Base-by-base conservation (phyloP, 2,797 vertebrate genomes). In the Mormyrus hasselquistii region DNA sequence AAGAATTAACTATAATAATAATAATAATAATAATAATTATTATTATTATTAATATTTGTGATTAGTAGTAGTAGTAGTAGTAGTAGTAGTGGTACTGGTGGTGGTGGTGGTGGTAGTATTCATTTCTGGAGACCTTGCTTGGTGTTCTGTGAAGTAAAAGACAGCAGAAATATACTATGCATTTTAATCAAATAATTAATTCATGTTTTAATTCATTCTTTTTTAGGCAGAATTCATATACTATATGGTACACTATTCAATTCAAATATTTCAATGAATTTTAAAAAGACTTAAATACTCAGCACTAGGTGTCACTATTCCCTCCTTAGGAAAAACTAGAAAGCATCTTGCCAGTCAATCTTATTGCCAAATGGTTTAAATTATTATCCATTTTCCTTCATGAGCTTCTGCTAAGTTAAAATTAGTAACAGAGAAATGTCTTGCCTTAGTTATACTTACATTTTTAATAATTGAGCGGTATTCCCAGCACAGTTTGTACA, bases 261-360 rank as follows among this genome's bases (percentile, higher is more conserved):
- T 41, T 73, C 22, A 73, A 73, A 73, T 73, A 73, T 73, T 73
- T 34, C 12, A 14, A 73, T 73, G 1, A 76, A 73, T 73, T 73
- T 2, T 2, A 16, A 34, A 79, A 79, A 44, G 2, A 52, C 41
- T 22, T 49, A 34, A 34, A 50, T n/a, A 55, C 2, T 38, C 50
- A 34, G 49, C 84, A 86, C 84, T 34, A 86, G 84, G 52, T 53
- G 84, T 25, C 84, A 57, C 84, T 55, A 85, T 52, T 79, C 73
- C 38, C 73, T 12, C 85, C 85, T 52, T 53, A 41, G 22, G 85
- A 57, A 87, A 87, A 22, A 6, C 22, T 22, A 12, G 49, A 7
- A 84, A 53, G 84, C 53, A 19, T 10, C n/a, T 53, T 87, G 29
- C 50, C 52, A 57, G 14, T 57, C 29, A 59, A 87, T 38, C 49